Evolutionary conservation across 1,140 invertebrate species (phyloP).

Genomic region (Pseudomyrmex flavicornis): DNA sequence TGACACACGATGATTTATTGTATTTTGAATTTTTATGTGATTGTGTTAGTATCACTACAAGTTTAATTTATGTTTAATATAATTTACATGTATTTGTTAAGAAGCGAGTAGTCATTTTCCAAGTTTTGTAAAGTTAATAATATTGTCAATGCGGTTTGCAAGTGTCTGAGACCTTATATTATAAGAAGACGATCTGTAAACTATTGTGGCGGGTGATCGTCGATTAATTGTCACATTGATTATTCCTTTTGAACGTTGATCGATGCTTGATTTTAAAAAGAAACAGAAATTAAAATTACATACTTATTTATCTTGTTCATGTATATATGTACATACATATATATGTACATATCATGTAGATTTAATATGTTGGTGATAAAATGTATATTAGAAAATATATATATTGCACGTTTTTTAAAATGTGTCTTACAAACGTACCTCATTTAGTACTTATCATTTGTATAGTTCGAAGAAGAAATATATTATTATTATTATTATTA

Average conservation of each 20-base stretch:
- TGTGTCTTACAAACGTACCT: background rate
- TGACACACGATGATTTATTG: too few relatives aligned
- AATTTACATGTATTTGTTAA: too few relatives aligned
- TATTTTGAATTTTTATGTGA: background rate
- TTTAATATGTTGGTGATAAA: too few relatives aligned
- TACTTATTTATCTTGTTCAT: background rate
- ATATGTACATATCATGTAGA: background rate
- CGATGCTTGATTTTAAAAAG: background rate
- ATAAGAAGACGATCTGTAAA: slow-evolving; percentile 63
- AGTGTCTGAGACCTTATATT: slow-evolving; percentile 3
- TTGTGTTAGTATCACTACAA: background rate
- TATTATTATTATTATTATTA: too few relatives aligned
- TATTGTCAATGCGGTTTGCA: background rate
- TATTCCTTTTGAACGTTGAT: background rate
- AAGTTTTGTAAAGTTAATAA: background rate
- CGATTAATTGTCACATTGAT: slow-evolving; percentile 18
- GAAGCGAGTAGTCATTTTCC: background rate
- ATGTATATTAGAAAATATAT: too few relatives aligned
- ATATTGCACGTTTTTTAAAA: background rate
- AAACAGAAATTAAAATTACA: slow-evolving; percentile 2
- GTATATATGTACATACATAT: background rate
- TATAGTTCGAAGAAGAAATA: background rate
- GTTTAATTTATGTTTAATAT: too few relatives aligned
- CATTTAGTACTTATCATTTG: background rate
- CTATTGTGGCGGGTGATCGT: slow-evolving; percentile 24